Base-by-base conservation (phyloP, 2,888 invertebrate species). In the Euplagia quadripunctaria region DNA sequence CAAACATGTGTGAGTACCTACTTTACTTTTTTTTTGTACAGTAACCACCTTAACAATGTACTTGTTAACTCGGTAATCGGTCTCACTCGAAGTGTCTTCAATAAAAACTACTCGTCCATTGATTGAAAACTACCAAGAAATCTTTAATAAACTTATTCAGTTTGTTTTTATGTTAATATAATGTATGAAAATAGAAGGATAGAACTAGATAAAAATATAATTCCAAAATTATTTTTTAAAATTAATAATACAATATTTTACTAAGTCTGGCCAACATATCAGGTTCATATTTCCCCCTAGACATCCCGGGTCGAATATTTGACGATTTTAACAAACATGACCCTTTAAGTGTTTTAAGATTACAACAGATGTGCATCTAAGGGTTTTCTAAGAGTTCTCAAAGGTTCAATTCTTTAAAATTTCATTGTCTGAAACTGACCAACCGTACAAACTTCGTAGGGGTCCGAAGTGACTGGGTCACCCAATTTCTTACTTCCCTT, bases 351-450 rank as follows among this genome's bases (percentile, higher is more conserved):
- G 49, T 73, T 74, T 55, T 77, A 84, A 83, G 80, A 81, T 88
- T 88, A 84, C 87, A 88, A 89, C 92, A 93, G 92, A 92, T 92
- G 92, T 88, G 82, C 85, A 77, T 87, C 86, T 88, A 85, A 90
- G 88, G 80, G 82, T 81, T 86, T 89, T 87, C 87, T 86, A 89
- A 89, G 90, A 88, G 86, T 84, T 85, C 86, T 89, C 83, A 84
- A 87, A 88, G 85, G 86, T 88, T 88, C 82, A 87, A 89, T 92
- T 92, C 91, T 91, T 91, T 90, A 86, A 86, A 87, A 80, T 87
- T 88, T 79, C 84, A 90, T 96, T 95, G 95, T 96, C 91, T 94
- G 88, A 84, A 92, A 94, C 94, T 96, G 96, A 96, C 96, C 96
- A 94, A 93, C 91, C 94, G 93, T 94, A 89, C 81, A 79, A 85